These are phyloP conservation scores for Periplaneta americana DNA, from an alignment of 1,140 invertebrate species.

Conservation along the genomic window DNA sequence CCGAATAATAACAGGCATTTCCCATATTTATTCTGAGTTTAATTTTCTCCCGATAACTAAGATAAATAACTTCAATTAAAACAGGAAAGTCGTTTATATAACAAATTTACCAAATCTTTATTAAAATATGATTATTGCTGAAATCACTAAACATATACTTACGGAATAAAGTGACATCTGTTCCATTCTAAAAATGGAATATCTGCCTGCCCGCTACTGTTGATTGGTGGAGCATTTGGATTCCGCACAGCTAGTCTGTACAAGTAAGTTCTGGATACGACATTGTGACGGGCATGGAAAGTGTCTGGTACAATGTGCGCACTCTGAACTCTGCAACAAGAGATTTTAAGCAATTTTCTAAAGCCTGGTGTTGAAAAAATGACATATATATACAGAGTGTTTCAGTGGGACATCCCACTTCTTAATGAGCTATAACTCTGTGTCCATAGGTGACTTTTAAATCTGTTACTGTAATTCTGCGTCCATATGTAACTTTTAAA, in stretches of 20 bases:
- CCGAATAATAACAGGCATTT: too few species aligned
- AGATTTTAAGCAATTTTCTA: background rate
- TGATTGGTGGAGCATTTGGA: constrained; percentile 12
- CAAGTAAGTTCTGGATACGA: constrained; percentile 18
- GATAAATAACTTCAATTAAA: too few species aligned
- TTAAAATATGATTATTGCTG: too few species aligned
- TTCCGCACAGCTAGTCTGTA: constrained; percentile 22
- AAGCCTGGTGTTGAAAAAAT: background rate
- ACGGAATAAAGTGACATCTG: constrained; percentile 44
- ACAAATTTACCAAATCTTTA: too few species aligned
- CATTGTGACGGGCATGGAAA: constrained; percentile 22
- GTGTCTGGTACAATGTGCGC: constrained; percentile 18
- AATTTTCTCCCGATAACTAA: too few species aligned
- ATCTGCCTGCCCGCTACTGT: background rate
- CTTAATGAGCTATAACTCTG: background rate
- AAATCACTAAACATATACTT: constrained; percentile 21
- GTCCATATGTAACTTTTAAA: background rate
- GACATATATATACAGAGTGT: background rate
- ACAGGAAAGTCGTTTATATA: too few species aligned
- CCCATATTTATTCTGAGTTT: too few species aligned
- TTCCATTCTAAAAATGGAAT: constrained; percentile 48
- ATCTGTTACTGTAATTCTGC: background rate
- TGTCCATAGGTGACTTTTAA: too few species aligned
- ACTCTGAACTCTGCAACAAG: constrained; percentile 12
- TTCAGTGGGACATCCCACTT: background rate